Evolutionary conservation across 2,888 invertebrate species (phyloP).

Genomic region (Himalopsyche tibetana): DNA sequence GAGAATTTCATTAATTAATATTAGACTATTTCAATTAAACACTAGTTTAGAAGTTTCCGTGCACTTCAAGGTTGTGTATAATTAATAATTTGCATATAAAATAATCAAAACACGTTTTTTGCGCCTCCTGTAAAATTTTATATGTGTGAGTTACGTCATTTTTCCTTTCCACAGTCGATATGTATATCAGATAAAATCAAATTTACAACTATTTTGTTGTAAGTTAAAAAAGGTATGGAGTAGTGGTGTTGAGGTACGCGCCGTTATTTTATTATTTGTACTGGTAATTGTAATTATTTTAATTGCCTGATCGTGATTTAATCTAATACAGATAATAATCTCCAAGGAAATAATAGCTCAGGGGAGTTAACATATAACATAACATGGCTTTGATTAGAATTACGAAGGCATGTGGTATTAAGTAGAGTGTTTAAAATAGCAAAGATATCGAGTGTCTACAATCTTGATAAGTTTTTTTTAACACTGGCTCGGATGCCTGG

Average conservation of each 20-base stretch:
- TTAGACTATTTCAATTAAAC: too few relatives aligned
- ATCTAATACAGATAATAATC: constrained; percentile 48
- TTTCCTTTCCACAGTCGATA: too few relatives aligned
- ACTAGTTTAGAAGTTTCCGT: too few relatives aligned
- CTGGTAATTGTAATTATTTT: constrained; percentile 42
- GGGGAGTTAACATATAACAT: constrained; percentile 24
- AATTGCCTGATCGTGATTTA: constrained; percentile 45
- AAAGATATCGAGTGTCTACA: constrained; percentile 33
- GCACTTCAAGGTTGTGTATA: too few relatives aligned
- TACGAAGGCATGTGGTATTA: constrained; percentile 19
- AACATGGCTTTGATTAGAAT: constrained; percentile 38
- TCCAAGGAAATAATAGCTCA: constrained; percentile 37
- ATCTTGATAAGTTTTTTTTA: constrained; percentile 33
- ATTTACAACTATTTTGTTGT: not conserved
- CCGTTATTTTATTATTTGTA: constrained; percentile 28
- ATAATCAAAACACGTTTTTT: too few relatives aligned
- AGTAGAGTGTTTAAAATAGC: constrained; percentile 27
- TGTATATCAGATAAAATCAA: not conserved
- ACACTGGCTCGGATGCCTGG: constrained; percentile 21
- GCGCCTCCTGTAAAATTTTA: too few relatives aligned
- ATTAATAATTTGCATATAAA: too few relatives aligned
- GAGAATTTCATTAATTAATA: too few relatives aligned
- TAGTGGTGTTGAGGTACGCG: constrained; percentile 10
- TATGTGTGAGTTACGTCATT: too few relatives aligned
- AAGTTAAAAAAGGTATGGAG: not conserved